Conservation (phyloP, 2,888 invertebrate species). For the Pyrrhosoma nymphula region DNA sequence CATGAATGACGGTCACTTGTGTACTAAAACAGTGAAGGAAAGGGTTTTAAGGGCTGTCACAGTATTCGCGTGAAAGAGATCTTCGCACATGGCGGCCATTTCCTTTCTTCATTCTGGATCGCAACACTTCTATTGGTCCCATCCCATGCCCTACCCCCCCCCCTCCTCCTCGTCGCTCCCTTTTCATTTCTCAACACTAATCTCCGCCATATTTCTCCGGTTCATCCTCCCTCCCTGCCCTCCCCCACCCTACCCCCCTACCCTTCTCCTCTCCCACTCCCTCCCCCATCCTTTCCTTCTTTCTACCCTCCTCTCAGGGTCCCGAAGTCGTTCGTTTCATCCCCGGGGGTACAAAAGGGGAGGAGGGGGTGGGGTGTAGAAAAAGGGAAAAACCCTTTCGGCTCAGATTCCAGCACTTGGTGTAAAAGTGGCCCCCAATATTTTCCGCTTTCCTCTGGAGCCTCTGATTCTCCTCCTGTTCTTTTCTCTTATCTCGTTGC, state of each 20-base stretch:
- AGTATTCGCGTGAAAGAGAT: neutral
- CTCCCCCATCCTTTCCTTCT: neutral
- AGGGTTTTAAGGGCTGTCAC: neutral
- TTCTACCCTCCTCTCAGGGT: no score
- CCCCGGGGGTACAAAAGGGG: neutral
- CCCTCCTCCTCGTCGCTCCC: neutral
- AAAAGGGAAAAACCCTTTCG: constrained; percentile 9
- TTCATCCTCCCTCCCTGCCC: neutral
- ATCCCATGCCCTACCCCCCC: neutral
- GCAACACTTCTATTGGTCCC: neutral
- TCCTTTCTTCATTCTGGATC: neutral
- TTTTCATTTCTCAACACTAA: constrained; percentile 45
- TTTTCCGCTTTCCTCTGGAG: neutral
- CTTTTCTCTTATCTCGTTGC: neutral
- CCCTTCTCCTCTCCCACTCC: neutral
- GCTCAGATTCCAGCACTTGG: constrained; percentile 17
- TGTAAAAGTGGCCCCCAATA: constrained; percentile 7
- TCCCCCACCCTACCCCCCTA: no score
- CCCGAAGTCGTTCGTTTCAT: constrained; percentile 13
- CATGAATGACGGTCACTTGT: no score
- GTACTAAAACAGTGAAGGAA: neutral
- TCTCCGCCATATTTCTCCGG: constrained; percentile 22
- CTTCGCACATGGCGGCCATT: neutral
- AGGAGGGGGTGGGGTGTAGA: neutral
- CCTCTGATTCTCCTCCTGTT: neutral